Base-by-base conservation (phyloP, 2,113 vertebrate species). In the Triplophysa tibetana region DNA sequence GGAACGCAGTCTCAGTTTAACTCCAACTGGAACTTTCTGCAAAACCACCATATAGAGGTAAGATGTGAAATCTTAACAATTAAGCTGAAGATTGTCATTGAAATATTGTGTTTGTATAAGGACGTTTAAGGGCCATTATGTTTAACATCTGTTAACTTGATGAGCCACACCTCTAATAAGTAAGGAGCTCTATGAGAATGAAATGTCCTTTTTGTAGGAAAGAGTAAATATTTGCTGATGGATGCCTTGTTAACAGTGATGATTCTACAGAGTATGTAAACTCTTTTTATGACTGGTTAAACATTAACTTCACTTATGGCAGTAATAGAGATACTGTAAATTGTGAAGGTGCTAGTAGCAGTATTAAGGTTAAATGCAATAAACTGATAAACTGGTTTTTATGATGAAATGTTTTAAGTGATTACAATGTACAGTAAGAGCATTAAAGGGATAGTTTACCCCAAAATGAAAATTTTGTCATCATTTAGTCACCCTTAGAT, bases 231-330 rank as follows among this genome's bases (percentile, higher is more conserved):
- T 69, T 70, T 48, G 24, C 11, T 64, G 26, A 68, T n/a, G 9
- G 68, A 52, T 17, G 38, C 48, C 61, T 80, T 66, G 73, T 14
- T 43, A 72, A 69, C 50, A 41, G n/a, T 45, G 12, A 73, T 67
- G 52, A 50, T 61, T 43, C 2, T 29, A 29, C 26, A 3, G 19
- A 10, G 11, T 12, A 24, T 45, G 2, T 72, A 2, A n/a, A 72
- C 16, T 70, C 29, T 26, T 52, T n/a, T 26, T 14, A 70, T 54
- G 52, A 74, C n/a, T 17, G 52, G 4, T 73, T 38, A 73, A 60
- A 61, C 12, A 74, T 60, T 60, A 23, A 61, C 29, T 33, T 33
- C 33, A 33, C 33, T 38, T 7, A 38, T 6, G 1, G 33, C 33
- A 38, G 6, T 38, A 38, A 38, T 38, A 38, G 0, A 38, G 33